A percentile compares a stretch with the other conserved stretches of the same genome.
Conservation (phyloP, 2,797 vertebrate genomes). For the Phoebastria nigripes region DNA sequence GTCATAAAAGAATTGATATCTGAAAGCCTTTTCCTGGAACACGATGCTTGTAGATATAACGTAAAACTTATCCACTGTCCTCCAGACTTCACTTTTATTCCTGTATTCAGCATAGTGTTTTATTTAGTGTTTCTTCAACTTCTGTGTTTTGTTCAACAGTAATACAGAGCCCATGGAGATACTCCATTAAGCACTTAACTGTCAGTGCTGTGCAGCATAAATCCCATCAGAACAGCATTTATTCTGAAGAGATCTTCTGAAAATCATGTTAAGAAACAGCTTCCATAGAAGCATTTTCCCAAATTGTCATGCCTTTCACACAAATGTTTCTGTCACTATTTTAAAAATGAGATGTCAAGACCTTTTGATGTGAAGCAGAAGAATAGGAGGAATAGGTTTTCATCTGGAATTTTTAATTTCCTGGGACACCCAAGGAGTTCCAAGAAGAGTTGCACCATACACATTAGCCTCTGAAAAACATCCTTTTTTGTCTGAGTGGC, state of each 20-base stretch:
- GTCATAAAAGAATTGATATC: neutral
- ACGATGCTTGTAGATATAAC: rapidly evolving
- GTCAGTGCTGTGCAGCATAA: neutral
- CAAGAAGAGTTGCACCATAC: neutral
- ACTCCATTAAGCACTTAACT: neutral
- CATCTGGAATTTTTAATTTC: neutral
- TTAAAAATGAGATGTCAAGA: neutral
- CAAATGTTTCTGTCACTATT: neutral
- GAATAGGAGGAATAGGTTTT: neutral
- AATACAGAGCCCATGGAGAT: neutral
- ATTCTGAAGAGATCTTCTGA: neutral
- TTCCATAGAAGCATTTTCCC: neutral
- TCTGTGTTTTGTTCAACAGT: neutral
- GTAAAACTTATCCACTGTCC: neutral
- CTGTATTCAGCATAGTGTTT: neutral
- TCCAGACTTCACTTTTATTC: neutral
- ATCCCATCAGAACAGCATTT: neutral
- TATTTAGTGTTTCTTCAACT: neutral
- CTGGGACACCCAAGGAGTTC: neutral
- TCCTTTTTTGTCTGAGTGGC: neutral
- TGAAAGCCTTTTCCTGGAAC: neutral
- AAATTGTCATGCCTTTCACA: neutral
- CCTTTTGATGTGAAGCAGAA: neutral
- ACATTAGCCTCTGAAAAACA: neutral
- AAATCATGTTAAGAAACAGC: neutral